phyloP scores from a whole-genome alignment of 1,140 invertebrate genomes.

The Riptortus pedestris region DNA sequence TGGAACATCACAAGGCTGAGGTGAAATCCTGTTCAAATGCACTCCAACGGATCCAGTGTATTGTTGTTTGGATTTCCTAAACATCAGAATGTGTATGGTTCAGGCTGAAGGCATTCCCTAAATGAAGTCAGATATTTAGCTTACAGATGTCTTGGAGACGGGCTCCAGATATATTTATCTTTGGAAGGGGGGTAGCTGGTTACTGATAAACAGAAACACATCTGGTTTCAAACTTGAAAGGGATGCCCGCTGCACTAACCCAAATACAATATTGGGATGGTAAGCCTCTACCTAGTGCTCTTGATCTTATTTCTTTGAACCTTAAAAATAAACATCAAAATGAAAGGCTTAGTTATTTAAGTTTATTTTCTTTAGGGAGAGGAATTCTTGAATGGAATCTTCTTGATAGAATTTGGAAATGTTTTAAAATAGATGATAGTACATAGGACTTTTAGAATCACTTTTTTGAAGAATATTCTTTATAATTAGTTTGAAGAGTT shows the following conservation, averaged over 20 bases:
- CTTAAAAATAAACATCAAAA: too few species aligned
- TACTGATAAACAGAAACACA: constrained; percentile 11
- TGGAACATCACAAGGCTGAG: too few species aligned
- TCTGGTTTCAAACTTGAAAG: constrained; percentile 22
- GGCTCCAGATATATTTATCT: constrained; percentile 25
- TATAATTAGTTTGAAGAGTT: too few species aligned
- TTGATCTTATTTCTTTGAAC: constrained; percentile 2
- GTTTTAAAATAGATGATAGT: too few species aligned
- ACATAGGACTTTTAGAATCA: too few species aligned
- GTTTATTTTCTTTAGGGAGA: too few species aligned
- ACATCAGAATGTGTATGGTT: neutral
- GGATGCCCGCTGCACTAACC: too few species aligned
- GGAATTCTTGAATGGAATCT: too few species aligned
- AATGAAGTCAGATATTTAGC: constrained; percentile 10
- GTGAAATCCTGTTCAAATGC: too few species aligned
- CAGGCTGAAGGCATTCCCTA: neutral
- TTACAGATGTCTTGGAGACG: neutral
- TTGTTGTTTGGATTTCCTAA: neutral
- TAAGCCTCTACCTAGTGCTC: neutral
- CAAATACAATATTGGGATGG: constrained; percentile 21
- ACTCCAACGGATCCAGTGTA: neutral
- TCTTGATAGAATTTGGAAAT: too few species aligned
- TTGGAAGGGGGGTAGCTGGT: neutral
- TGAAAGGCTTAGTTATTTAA: too few species aligned
- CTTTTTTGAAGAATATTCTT: too few species aligned